A percentile compares a stretch with the other conserved stretches of the same genome.
Evolutionary conservation across 2,113 vertebrate genomes (phyloP).

Genomic region (Prietella phreatophila): DNA sequence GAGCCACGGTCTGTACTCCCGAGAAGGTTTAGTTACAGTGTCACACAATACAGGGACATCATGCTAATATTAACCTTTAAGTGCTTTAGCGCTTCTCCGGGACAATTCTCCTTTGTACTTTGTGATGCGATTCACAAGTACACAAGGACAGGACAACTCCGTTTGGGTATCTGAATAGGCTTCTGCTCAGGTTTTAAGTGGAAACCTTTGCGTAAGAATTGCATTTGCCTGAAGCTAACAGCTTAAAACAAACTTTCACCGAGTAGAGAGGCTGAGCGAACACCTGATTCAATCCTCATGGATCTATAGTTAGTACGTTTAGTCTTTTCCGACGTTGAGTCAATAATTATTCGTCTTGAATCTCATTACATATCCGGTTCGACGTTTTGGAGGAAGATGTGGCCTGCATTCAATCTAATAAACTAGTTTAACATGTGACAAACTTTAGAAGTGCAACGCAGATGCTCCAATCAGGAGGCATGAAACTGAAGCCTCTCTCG

Average conservation of each 20-base stretch:
- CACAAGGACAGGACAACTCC: slow-evolving; percentile 23
- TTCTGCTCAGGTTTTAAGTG: slow-evolving; percentile 47
- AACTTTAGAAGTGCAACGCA: slow-evolving; percentile 61
- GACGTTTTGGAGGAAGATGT: neutral
- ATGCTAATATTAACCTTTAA: slow-evolving; percentile 32
- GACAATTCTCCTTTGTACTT: neutral
- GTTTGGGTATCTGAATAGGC: neutral
- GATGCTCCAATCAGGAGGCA: slow-evolving; percentile 63
- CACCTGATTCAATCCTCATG: slow-evolving; percentile 6
- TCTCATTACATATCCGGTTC: neutral
- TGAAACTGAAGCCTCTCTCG: slow-evolving; percentile 61
- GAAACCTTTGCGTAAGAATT: neutral
- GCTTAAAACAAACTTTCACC: neutral
- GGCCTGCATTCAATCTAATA: neutral
- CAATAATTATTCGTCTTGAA: neutral
- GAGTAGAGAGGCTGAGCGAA: neutral
- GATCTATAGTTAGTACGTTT: neutral
- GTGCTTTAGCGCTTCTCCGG: neutral
- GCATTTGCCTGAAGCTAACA: neutral
- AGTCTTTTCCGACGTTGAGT: neutral
- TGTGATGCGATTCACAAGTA: neutral
- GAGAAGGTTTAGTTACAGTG: neutral
- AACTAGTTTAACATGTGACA: neutral
- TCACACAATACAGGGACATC: slow-evolving; percentile 20
- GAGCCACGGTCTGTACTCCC: neutral